Percentiles rank a stretch among this genome's conserved stretches.
These are phyloP conservation scores for Peromyscus polionotus DNA, from an alignment of 2,113 vertebrate species.

Conservation along the genomic window DNA sequence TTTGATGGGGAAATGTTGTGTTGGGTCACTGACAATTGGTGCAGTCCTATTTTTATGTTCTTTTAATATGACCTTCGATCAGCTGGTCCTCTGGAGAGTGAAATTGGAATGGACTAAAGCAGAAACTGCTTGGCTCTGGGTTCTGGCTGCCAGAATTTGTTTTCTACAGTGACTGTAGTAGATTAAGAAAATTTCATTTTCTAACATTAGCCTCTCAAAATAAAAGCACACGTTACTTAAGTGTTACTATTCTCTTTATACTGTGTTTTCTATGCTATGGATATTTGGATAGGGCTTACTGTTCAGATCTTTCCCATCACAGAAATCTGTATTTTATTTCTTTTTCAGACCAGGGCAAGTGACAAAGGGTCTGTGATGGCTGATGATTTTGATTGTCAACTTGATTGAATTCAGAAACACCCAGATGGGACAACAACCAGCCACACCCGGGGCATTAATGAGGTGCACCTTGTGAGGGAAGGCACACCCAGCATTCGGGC, in stretches of 20 bases:
- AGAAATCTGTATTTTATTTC: neutral
- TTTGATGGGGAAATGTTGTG: neutral
- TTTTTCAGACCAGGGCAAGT: neutral
- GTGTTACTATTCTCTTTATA: neutral
- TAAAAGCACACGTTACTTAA: neutral
- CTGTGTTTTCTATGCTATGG: neutral
- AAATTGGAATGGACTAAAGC: slow-evolving; percentile 14
- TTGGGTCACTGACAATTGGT: neutral
- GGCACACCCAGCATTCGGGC: neutral
- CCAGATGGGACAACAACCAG: neutral
- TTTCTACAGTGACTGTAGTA: slow-evolving; percentile 14
- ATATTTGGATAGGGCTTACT: neutral
- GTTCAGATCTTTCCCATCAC: neutral
- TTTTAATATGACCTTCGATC: neutral
- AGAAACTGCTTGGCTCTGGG: slow-evolving; percentile 18
- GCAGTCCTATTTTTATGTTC: neutral
- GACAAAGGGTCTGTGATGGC: neutral
- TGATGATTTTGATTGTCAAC: neutral
- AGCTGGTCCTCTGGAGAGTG: slow-evolving; percentile 6
- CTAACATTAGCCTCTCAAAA: neutral
- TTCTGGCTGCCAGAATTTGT: slow-evolving; percentile 47
- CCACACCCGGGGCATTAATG: neutral
- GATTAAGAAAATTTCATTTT: slow-evolving; percentile 39
- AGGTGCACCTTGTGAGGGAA: neutral
- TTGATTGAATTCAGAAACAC: neutral